These are phyloP conservation scores for Drosophila erecta DNA, from an alignment of 1,140 invertebrate genomes.

Conservation along the genomic window DNA sequence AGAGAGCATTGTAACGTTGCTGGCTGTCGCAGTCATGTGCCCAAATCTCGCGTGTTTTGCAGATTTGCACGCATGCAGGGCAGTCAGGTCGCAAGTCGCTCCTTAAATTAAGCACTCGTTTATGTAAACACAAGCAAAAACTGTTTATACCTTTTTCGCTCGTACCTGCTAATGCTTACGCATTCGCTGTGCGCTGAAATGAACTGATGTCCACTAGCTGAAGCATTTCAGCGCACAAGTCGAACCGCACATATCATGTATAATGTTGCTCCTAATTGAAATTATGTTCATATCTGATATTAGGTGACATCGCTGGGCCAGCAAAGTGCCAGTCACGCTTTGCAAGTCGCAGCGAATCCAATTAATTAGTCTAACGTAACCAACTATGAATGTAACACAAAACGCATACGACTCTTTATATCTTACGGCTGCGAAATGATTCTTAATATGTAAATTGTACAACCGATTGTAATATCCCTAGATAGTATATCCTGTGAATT, in stretches of 20 bases:
- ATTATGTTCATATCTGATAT: constrained; percentile 67
- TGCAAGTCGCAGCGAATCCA: constrained; percentile 34
- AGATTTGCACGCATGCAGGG: constrained; percentile 69
- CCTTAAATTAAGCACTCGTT: constrained; percentile 73
- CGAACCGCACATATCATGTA: constrained; percentile 49
- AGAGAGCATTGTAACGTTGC: constrained; percentile 64
- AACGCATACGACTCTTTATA: constrained; percentile 31
- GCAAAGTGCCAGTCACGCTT: constrained; percentile 27
- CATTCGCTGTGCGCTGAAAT: constrained; percentile 11
- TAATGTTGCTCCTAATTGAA: constrained; percentile 66
- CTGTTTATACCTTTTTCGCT: constrained; percentile 54
- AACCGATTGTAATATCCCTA: constrained; percentile 69
- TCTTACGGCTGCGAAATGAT: constrained; percentile 43
- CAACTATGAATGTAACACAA: constrained; percentile 62
- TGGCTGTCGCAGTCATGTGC: constrained; percentile 57
- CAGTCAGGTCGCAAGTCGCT: constrained; percentile 55
- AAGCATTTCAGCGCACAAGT: constrained; percentile 24
- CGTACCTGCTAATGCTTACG: constrained; percentile 13
- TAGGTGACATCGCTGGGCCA: constrained; percentile 47
- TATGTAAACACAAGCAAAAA: constrained; percentile 70
- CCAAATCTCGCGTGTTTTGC: constrained; percentile 78
- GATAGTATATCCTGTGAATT: constrained; percentile 31
- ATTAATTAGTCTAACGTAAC: constrained; percentile 65
- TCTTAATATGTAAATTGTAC: constrained; percentile 67
- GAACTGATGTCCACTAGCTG: background rate